These are phyloP conservation scores for Pelecanoides urinatrix DNA, from an alignment of 2,113 vertebrate species.

Conservation along the genomic window DNA sequence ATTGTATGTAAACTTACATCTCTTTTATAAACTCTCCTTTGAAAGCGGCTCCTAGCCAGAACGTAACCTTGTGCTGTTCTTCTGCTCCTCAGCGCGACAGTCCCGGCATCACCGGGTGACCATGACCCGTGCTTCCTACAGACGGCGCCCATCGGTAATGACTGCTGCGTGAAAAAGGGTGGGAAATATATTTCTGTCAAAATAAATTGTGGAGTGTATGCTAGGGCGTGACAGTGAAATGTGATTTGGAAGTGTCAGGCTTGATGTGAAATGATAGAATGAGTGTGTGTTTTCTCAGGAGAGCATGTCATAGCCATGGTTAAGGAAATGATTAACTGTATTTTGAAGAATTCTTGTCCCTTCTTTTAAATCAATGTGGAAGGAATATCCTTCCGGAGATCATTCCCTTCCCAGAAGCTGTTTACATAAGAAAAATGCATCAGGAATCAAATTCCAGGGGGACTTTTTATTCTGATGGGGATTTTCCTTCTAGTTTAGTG, in stretches of 20 bases:
- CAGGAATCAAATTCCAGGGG: background rate
- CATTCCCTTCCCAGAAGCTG: background rate
- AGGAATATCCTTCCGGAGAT: background rate
- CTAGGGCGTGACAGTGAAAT: background rate
- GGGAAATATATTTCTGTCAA: background rate
- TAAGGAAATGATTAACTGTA: background rate
- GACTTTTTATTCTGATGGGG: background rate
- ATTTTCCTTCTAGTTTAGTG: background rate
- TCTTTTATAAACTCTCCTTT: background rate
- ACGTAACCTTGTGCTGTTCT: background rate
- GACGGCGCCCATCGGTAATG: background rate
- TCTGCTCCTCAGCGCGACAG: fast-evolving
- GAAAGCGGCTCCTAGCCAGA: background rate
- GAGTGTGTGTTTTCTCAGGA: background rate
- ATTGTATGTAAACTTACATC: background rate
- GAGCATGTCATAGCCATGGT: background rate
- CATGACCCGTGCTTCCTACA: background rate
- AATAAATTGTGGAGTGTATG: background rate
- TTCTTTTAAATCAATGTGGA: background rate
- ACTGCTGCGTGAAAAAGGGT: background rate
- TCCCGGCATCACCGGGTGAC: background rate
- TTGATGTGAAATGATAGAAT: background rate
- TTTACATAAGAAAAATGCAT: background rate
- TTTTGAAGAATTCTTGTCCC: background rate
- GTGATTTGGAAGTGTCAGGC: background rate